Percentiles rank a stretch among this genome's conserved stretches.
Evolutionary conservation across 2,797 vertebrate genomes (phyloP).

Genomic region (Chelmon rostratus): DNA sequence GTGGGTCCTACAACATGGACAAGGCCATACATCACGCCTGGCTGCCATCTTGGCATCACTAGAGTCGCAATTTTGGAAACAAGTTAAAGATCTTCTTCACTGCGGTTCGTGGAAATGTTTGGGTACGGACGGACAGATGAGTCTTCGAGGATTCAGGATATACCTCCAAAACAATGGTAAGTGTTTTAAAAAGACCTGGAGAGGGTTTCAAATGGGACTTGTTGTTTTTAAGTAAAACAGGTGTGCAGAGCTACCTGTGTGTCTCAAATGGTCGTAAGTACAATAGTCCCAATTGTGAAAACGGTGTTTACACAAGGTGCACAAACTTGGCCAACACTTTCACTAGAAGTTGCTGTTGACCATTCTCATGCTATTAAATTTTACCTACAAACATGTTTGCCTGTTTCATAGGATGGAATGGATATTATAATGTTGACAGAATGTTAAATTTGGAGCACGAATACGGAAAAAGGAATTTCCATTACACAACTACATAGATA

Average conservation of each 20-base stretch:
- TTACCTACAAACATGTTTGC: background rate
- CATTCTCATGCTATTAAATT: too few relatives aligned
- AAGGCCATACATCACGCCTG: too few relatives aligned
- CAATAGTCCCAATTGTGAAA: background rate
- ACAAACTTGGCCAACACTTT: too few relatives aligned
- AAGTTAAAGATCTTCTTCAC: background rate
- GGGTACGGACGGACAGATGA: background rate
- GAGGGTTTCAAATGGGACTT: too few relatives aligned
- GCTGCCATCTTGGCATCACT: background rate
- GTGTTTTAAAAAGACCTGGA: too few relatives aligned
- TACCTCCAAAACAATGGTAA: background rate
- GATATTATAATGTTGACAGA: background rate
- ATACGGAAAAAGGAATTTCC: background rate
- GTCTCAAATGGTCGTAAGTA: too few relatives aligned
- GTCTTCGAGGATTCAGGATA: too few relatives aligned
- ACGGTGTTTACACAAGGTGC: too few relatives aligned
- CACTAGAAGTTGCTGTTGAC: too few relatives aligned
- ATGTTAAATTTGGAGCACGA: background rate
- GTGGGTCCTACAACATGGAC: background rate
- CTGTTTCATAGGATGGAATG: background rate
- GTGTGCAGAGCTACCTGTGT: background rate
- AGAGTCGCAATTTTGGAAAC: background rate
- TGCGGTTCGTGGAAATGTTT: accelerated
- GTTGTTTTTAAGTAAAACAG: background rate
- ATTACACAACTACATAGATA: background rate